Evolutionary conservation across 2,888 invertebrate species (phyloP), one percentile per base, ranked within the genome.

Genomic region (Chrysolina haemoptera): DNA sequence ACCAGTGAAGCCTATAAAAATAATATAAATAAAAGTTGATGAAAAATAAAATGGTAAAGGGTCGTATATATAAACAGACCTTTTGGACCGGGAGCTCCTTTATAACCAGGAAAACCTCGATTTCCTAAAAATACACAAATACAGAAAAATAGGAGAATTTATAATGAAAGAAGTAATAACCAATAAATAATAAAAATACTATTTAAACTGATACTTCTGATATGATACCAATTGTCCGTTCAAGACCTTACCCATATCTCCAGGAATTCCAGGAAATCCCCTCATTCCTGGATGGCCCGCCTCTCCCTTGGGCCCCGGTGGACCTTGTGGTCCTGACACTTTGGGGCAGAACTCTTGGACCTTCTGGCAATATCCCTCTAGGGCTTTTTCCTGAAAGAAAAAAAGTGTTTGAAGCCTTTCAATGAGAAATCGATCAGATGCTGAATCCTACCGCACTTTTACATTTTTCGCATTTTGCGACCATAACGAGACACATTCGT

Each of bases 281-380:
- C 91, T 90, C 0, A 91, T 91, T 0, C 95, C 95, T 0, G 92
- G 90, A 0, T 91, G 91, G 0, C 95, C 95, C 0, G 91, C 90
- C 1, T 91, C 90, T 0, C 95, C 95, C 0, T 91, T 87, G 1
- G 92, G 91, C 1, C 95, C 95, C 65, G 92, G 91, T 64, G 90
- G 91, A 2, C 94, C 85, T 14, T 85, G 83, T 11, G 84, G 84
- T 72, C 85, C 85, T 6, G 85, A 82, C 35, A 76, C 66, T 64
- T 79, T 78, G 14, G 86, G 86, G 75, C 96, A 96, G 84, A 94
- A 95, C 71, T 94, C 94, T 83, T 94, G 93, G 0, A 95, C 94
- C 10, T 94, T 94, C 82, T 93, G 93, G 85, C 96, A 96, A 84
- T 95, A 95, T 0, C 94, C 95, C 85, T 95, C 94, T 68, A 96